phyloP scores from a whole-genome alignment of 2,113 vertebrate genomes.

The Pseudolaguvia tuberculata region DNA sequence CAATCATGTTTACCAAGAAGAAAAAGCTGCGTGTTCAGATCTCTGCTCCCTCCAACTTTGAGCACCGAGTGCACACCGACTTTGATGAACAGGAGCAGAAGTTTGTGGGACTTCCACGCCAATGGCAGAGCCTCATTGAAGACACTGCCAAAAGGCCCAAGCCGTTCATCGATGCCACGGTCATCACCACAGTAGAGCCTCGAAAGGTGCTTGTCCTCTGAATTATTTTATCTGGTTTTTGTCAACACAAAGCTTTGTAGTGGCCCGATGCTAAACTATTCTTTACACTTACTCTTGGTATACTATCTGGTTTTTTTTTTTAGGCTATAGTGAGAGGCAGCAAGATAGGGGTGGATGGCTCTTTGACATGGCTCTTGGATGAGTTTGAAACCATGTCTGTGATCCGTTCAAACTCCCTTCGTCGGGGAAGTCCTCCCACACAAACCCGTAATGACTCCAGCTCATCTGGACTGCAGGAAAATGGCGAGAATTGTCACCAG shows the following conservation, averaged over 20 bases:
- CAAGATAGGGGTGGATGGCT: constrained; percentile 79
- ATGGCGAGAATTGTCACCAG: constrained; percentile 57
- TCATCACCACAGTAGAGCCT: constrained; percentile 83
- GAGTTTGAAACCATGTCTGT: constrained; percentile 93
- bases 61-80: constrained; percentile 92
- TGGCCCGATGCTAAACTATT: too few relatives aligned
- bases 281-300: too few relatives aligned
- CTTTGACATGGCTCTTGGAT: constrained; percentile 86
- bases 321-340: constrained; percentile 88
- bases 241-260: neutral
- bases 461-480: constrained; percentile 68
- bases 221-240: too few relatives aligned
- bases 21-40: constrained; percentile 92
- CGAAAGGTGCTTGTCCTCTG: constrained; percentile 73
- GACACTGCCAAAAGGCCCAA: constrained; percentile 89
- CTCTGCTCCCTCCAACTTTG: constrained; percentile 90
- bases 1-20: constrained; percentile 86
- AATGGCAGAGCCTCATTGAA: constrained; percentile 95
- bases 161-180: constrained; percentile 79
- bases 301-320: neutral
- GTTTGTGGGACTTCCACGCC: constrained; percentile 86
- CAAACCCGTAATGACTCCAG: constrained; percentile 63
- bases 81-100: constrained; percentile 89
- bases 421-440: constrained; percentile 80
- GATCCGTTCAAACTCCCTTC: constrained; percentile 88